Conservation (phyloP, 2,888 invertebrate genomes). For the Pyrocoelia pectoralis region DNA sequence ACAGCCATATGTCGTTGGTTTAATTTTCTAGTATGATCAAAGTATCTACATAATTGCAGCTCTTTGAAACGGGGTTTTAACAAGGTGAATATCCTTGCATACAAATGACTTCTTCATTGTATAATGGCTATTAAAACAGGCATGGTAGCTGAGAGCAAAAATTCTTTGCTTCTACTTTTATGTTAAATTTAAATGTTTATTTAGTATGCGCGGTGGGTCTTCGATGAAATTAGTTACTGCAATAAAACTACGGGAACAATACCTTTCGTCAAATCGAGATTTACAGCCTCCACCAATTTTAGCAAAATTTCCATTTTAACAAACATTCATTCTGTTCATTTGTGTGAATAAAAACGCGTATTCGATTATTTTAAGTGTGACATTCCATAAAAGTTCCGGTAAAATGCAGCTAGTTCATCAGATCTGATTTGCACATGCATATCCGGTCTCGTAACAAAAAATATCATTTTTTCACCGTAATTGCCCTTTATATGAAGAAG, state of each 20-base stretch:
- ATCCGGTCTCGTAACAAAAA: too few species aligned
- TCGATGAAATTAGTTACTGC: background rate
- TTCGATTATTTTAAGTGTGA: too few species aligned
- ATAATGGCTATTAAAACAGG: slow-evolving; percentile 10
- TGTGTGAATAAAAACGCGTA: too few species aligned
- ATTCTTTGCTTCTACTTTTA: slow-evolving; percentile 4
- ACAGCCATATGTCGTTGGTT: slow-evolving; percentile 6
- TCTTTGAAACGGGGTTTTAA: slow-evolving; percentile 16
- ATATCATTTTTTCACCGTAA: too few species aligned
- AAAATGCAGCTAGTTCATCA: too few species aligned
- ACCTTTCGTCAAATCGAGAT: too few species aligned
- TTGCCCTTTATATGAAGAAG: too few species aligned
- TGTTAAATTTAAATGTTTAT: slow-evolving; percentile 7
- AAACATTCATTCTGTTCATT: too few species aligned
- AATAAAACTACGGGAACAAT: background rate
- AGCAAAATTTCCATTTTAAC: too few species aligned
- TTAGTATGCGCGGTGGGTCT: background rate
- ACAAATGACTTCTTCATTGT: slow-evolving; percentile 17
- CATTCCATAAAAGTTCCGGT: too few species aligned
- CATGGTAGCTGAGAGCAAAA: slow-evolving; percentile 9
- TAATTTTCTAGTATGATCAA: slow-evolving; percentile 15
- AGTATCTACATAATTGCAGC: slow-evolving; percentile 7
- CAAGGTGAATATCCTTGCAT: slow-evolving; percentile 23
- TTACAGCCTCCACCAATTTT: too few species aligned
- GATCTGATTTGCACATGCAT: too few species aligned